Conservation (phyloP, 2,113 vertebrate genomes). For the Otus sunia region DNA sequence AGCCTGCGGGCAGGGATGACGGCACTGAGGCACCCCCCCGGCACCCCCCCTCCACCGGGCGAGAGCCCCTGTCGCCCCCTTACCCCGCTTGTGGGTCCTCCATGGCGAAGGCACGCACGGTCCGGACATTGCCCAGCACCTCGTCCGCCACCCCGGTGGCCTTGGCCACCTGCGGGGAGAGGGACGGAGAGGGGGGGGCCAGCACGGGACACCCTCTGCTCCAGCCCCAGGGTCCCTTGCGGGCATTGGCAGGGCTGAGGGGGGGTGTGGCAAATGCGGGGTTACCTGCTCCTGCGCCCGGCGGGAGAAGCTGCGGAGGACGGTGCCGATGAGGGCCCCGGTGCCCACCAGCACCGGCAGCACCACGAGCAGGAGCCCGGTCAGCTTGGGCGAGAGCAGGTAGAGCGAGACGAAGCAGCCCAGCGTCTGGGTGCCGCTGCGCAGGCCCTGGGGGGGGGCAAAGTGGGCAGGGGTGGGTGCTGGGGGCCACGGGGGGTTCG, state of each 20-base stretch:
- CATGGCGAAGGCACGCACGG: conserved; percentile 94
- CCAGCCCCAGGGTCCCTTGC: fast-evolving
- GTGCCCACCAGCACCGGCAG: conserved; percentile 84
- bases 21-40: background rate
- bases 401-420: conserved; percentile 92
- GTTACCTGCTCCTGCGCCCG: conserved; percentile 90
- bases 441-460: conserved; percentile 69
- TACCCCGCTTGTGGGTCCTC: conserved; percentile 81
- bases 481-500: fast-evolving
- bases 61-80: background rate
- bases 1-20: conserved; percentile 64
- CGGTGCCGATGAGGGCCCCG: conserved; percentile 84
- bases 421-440: conserved; percentile 85
- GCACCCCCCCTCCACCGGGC: fast-evolving
- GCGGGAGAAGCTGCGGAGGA: conserved; percentile 87
- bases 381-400: conserved; percentile 90
- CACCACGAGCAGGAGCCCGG: conserved; percentile 80
- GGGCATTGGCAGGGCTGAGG: fast-evolving
- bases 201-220: background rate
- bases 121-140: conserved; percentile 89
- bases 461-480: too few relatives aligned
- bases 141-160: conserved; percentile 91
- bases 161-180: conserved; percentile 79
- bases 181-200: fast-evolving
- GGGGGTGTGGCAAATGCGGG: background rate